Base-by-base conservation (phyloP, 2,797 vertebrate genomes). In the Cercopithecus diana region DNA sequence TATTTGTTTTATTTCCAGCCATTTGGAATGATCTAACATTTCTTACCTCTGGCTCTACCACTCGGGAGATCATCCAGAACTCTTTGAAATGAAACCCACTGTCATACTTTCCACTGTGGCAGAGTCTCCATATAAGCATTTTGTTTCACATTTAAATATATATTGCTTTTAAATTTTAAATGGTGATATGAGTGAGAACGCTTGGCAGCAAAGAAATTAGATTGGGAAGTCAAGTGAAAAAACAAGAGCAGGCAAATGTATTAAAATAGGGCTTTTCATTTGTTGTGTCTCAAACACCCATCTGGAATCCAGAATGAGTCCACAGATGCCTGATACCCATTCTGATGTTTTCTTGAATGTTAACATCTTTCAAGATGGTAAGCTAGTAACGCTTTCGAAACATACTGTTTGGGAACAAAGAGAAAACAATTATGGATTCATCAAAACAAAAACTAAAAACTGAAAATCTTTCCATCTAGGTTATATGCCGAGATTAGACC, bases 141-240 rank as follows among this genome's bases (percentile, higher is more conserved):
- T 98, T 98, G 97, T 98, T 98, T 97, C 98, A 97, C 93, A 98
- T 98, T 98, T 98, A 98, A 98, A 99, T 98, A 98, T 96, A 98
- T 98, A 98, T 98, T 98, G 97, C 97, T 98, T 98, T 98, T 98
- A 98, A 98, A 98, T 98, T 98, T 98, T 98, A 98, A 98, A 98
- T 97, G 81, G 76, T 97, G 93, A 96, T 98, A 88, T 97, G 97
- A 98, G 93, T 93, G 96, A 98, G 95, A 98, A 98, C 86, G 77
- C 96, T 97, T 98, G 93, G 90, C 97, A 98, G 96, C 80, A 93
- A 81, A 98, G 93, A 98, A 98, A 99, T 98, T 98, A 98, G 97
- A 98, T 98, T 98, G 98, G 98, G 98, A 99, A 98, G 97, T 98
- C 98, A 98, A 98, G 98, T 98, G 98, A 98, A 95, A 97, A 98